phyloP scores from a whole-genome alignment of 2,797 vertebrate genomes.

The Smutsia temminckii region DNA sequence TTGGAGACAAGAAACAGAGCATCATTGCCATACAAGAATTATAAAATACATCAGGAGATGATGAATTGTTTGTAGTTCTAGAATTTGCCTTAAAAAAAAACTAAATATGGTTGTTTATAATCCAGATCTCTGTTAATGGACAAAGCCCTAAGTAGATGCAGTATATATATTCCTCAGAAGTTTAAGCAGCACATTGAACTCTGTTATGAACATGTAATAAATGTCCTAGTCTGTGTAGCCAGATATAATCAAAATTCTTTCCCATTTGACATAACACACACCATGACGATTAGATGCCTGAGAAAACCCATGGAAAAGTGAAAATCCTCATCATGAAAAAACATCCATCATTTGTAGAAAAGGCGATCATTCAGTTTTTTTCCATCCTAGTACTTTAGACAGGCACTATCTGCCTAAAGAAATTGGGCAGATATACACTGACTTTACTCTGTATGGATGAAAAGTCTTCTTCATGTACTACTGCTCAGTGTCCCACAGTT shows the following conservation, averaged over 20 bases:
- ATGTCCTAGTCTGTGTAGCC: neutral
- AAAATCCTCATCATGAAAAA: neutral
- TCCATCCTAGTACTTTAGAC: neutral
- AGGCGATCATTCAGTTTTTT: neutral
- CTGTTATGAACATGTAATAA: neutral
- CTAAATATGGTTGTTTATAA: neutral
- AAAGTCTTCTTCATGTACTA: neutral
- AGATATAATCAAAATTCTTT: neutral
- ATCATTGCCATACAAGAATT: neutral
- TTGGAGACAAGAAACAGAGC: slow-evolving; percentile 69
- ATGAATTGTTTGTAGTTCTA: slow-evolving; percentile 57
- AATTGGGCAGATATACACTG: neutral
- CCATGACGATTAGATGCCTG: neutral
- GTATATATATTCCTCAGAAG: neutral
- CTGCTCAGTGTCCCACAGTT: neutral
- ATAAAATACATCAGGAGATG: neutral
- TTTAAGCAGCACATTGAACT: neutral
- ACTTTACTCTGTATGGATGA: neutral
- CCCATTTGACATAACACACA: neutral
- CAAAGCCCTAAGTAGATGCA: neutral
- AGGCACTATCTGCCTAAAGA: neutral
- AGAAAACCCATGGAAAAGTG: slow-evolving; percentile 28
- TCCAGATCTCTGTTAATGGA: neutral
- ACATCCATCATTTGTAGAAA: neutral
- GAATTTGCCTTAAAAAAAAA: neutral